Evolutionary conservation across 2,888 invertebrate species (phyloP).

Genomic region (Cacoxenus indagator): DNA sequence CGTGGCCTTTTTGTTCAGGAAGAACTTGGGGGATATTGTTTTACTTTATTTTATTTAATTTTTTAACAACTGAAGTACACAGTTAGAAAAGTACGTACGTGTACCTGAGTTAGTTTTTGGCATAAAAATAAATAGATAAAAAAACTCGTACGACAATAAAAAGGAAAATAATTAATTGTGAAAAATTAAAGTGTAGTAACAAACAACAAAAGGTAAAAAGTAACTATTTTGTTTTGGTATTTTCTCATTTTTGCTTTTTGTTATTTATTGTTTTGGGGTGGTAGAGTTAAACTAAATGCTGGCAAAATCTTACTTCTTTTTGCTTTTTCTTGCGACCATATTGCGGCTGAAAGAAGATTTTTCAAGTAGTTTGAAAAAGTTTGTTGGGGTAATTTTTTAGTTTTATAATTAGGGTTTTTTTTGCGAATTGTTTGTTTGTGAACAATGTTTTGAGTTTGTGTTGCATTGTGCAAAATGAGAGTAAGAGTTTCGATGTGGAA

Average conservation of each 20-base stretch:
- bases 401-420: conserved; percentile 20
- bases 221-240: conserved; percentile 9
- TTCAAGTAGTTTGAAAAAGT: conserved; percentile 29
- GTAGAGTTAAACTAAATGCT: conserved; percentile 34
- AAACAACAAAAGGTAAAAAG: background rate
- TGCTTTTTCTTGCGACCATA: conserved; percentile 98
- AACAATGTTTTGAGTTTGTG: conserved; percentile 18
- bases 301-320: conserved; percentile 93
- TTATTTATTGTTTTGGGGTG: conserved; percentile 45
- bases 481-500: no score
- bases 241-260: conserved; percentile 29
- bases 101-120: background rate
- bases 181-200: conserved; percentile 65
- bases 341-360: conserved; percentile 72
- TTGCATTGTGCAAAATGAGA: no score
- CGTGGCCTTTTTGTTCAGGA: no score
- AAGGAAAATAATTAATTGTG: conserved; percentile 72
- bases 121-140: no score
- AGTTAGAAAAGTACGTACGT: conserved; percentile 14
- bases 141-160: no score
- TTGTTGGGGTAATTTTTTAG: background rate
- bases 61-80: conserved; percentile 4
- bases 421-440: conserved; percentile 23
- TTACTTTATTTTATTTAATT: no score
- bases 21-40: no score